phyloP scores from a whole-genome alignment of 2,113 vertebrate species.

The Seriola aureovittata region DNA sequence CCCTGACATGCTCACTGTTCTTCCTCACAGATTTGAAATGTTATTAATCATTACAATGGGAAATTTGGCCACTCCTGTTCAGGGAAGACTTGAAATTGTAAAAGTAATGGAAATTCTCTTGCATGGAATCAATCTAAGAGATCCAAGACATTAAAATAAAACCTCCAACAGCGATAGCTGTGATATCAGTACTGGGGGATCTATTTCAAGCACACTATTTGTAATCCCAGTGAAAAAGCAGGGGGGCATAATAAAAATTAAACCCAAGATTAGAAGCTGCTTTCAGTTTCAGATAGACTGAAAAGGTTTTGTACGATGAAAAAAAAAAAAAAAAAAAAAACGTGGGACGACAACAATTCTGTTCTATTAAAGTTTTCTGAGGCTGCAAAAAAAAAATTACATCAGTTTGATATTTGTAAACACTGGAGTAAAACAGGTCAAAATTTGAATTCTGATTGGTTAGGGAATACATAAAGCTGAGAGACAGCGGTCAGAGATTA shows the following conservation, averaged over 20 bases:
- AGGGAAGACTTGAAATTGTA: constrained; percentile 5
- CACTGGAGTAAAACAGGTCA: background rate
- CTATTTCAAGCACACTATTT: constrained; percentile 12
- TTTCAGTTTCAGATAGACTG: constrained; percentile 3
- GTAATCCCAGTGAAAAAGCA: background rate
- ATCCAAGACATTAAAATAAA: background rate
- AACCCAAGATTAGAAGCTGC: constrained; percentile 7
- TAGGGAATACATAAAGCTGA: background rate
- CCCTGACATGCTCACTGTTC: background rate
- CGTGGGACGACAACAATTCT: background rate
- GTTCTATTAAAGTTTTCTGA: background rate
- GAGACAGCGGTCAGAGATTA: background rate
- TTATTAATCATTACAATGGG: background rate
- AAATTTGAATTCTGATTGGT: background rate
- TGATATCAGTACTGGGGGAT: background rate
- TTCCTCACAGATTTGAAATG: background rate
- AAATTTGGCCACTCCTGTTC: background rate
- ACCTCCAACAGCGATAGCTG: background rate
- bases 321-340: background rate
- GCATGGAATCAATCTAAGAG: background rate
- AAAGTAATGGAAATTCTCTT: background rate
- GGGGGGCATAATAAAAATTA: background rate
- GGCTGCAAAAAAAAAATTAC: background rate
- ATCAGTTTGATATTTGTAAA: background rate
- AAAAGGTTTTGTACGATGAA: background rate